phyloP scores from a whole-genome alignment of 1,140 invertebrate species.

The Pogonomyrmex californicus region DNA sequence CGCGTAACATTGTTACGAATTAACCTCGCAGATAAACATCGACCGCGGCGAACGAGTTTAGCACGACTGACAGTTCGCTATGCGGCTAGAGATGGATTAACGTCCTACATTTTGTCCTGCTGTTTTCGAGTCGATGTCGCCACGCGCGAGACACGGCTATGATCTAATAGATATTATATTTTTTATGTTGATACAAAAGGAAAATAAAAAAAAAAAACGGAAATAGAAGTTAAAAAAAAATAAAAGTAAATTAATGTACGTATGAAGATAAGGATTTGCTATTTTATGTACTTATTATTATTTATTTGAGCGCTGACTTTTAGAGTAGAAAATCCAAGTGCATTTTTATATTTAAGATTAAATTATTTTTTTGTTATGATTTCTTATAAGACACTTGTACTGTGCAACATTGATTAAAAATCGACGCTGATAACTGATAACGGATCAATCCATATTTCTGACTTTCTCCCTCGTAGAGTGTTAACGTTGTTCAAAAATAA shows the following conservation, averaged over 20 bases:
- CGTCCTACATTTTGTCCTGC: neutral
- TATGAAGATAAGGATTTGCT: too few species aligned
- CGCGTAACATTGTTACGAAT: conserved; percentile 60
- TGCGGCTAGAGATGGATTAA: conserved; percentile 27
- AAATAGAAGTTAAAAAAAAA: neutral
- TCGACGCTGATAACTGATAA: neutral
- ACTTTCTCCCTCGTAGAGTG: neutral
- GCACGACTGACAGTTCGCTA: conserved; percentile 28
- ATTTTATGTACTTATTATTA: too few species aligned
- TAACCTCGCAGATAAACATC: conserved; percentile 56
- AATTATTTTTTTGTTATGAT: too few species aligned
- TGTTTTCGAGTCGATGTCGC: neutral
- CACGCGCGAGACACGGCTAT: neutral
- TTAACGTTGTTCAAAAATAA: neutral
- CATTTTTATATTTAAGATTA: too few species aligned
- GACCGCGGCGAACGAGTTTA: conserved; percentile 12
- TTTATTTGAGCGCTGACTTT: too few species aligned
- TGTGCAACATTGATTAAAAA: neutral
- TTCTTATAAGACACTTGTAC: neutral
- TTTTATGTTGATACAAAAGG: neutral
- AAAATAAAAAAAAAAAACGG: neutral
- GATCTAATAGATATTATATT: neutral
- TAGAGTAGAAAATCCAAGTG: too few species aligned
- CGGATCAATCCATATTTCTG: neutral
- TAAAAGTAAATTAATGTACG: neutral